Conservation (phyloP, 1,140 invertebrate genomes). For the Drosophila repleta region DNA sequence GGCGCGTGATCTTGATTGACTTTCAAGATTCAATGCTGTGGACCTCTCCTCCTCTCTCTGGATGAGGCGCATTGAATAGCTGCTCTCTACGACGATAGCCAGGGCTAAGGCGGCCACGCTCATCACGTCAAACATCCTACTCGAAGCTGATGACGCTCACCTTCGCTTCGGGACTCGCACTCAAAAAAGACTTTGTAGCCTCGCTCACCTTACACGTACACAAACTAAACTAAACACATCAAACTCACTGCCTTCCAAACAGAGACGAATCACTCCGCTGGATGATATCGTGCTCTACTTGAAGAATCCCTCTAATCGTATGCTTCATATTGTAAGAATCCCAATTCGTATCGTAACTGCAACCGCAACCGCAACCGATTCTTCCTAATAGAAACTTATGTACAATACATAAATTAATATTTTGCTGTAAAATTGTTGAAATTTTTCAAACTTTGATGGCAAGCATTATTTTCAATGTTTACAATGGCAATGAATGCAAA, state of each 20-base stretch:
- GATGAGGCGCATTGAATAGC: conserved; percentile 16
- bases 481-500: conserved; percentile 75
- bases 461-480: conserved; percentile 72
- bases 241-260: conserved; percentile 74
- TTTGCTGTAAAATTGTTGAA: conserved; percentile 71
- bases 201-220: conserved; percentile 56
- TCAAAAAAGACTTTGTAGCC: conserved; percentile 76
- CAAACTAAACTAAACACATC: conserved; percentile 22
- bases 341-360: conserved; percentile 29
- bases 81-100: conserved; percentile 35
- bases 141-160: neutral
- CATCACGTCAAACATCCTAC: conserved; percentile 19
- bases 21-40: conserved; percentile 19
- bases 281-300: conserved; percentile 32
- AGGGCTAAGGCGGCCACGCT: conserved; percentile 34
- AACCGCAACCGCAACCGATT: conserved; percentile 53
- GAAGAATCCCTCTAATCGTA: conserved; percentile 47
- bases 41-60: neutral
- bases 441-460: conserved; percentile 65
- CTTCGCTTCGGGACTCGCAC: conserved; percentile 27
- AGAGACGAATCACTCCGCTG: conserved; percentile 32
- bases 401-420: conserved; percentile 73
- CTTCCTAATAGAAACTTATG: conserved; percentile 73
- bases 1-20: conserved; percentile 54
- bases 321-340: conserved; percentile 21